Evolutionary conservation across 2,888 invertebrate genomes (phyloP).

Genomic region (Thelaira solivaga): DNA sequence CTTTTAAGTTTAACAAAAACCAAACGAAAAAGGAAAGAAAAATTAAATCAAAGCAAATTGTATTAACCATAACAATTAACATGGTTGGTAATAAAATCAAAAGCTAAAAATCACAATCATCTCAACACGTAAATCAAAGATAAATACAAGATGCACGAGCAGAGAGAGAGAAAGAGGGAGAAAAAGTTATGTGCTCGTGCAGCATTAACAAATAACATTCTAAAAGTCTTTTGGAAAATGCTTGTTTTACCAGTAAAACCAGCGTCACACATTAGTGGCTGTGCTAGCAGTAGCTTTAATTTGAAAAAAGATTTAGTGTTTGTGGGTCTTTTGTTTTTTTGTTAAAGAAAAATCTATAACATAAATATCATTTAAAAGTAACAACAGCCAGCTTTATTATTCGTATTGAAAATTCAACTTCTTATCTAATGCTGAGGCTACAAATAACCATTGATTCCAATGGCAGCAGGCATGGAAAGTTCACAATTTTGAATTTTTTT

Average conservation of each 20-base stretch:
- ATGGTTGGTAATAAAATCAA: constrained; percentile 46
- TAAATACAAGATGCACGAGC: background rate
- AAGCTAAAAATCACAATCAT: constrained; percentile 27
- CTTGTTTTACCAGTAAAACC: background rate
- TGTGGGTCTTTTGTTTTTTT: background rate
- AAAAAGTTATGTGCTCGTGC: too few species aligned
- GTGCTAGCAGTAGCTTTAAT: too few species aligned
- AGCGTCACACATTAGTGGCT: background rate
- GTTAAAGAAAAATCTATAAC: constrained; percentile 27
- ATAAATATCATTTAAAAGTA: constrained; percentile 52
- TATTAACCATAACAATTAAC: constrained; percentile 57
- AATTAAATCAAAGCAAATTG: too few species aligned
- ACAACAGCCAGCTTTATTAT: constrained; percentile 30
- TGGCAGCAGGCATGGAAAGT: too few species aligned
- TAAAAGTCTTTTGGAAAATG: background rate
- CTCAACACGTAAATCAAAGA: constrained; percentile 21
- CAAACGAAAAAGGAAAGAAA: background rate
- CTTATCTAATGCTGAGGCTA: background rate
- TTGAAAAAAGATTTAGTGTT: background rate
- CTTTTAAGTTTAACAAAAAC: background rate
- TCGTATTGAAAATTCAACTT: background rate
- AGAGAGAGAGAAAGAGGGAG: background rate
- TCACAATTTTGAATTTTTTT: background rate
- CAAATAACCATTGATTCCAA: too few species aligned
- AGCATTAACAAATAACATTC: background rate